Evolutionary conservation across 2,888 invertebrate species (phyloP).

Genomic region (Ferdinandea cuprea): DNA sequence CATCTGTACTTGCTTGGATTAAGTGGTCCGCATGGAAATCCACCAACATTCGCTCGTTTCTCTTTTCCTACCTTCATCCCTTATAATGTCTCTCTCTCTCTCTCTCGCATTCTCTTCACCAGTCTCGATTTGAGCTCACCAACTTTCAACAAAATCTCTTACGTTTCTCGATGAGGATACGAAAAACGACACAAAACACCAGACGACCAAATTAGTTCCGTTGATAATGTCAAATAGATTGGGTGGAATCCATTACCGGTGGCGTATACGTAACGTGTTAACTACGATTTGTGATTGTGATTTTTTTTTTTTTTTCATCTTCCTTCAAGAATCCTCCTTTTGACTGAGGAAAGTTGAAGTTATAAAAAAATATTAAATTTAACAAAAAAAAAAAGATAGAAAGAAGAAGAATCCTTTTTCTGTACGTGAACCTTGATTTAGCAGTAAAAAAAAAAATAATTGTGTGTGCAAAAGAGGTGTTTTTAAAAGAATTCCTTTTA

Average conservation of each 20-base stretch:
- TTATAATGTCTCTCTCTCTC: background rate
- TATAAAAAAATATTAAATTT: background rate
- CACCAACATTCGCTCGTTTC: background rate
- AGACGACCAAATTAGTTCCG: conserved; percentile 74
- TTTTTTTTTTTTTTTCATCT: background rate
- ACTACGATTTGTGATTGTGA: conserved; percentile 20
- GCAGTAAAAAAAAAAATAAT: conserved; percentile 26
- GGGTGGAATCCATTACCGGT: conserved; percentile 72
- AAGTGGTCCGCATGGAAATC: conserved; percentile 15
- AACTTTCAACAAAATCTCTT: conserved; percentile 34
- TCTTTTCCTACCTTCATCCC: background rate
- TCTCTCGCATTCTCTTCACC: background rate
- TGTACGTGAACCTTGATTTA: conserved; percentile 1
- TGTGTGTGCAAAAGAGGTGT: conserved; percentile 41
- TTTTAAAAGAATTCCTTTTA: conserved; percentile 37
- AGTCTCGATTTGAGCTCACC: background rate
- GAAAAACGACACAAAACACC: conserved; percentile 70
- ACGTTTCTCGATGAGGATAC: conserved; percentile 11
- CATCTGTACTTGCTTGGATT: conserved; percentile 5
- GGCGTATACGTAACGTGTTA: conserved; percentile 68
- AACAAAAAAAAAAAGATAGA: background rate
- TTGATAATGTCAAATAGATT: conserved; percentile 75
- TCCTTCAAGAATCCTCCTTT: background rate
- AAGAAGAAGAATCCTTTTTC: background rate
- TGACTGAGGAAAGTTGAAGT: conserved; percentile 5